phyloP scores from a whole-genome alignment of 2,797 vertebrate genomes.

The Graptemys geographica region DNA sequence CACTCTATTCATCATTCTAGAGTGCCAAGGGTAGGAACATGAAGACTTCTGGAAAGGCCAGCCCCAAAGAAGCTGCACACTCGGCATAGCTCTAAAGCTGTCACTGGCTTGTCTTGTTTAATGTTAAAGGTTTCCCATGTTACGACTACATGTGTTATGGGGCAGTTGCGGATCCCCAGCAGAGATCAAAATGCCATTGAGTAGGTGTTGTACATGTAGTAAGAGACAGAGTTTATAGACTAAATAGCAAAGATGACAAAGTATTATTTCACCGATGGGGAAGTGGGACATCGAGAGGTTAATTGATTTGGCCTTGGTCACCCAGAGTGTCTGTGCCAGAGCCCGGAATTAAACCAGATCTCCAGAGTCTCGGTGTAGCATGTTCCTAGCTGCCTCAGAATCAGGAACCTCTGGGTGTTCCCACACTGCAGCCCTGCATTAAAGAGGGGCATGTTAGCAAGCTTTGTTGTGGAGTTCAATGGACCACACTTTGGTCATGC shows the following conservation, averaged over 20 bases:
- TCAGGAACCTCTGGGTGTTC: neutral
- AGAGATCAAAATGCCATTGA: neutral
- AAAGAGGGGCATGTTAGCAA: neutral
- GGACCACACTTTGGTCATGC: rapidly evolving
- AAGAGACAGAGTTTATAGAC: neutral
- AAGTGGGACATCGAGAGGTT: neutral
- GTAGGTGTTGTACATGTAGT: neutral
- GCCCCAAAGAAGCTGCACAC: neutral
- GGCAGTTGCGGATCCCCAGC: neutral
- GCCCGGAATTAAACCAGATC: neutral
- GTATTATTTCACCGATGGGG: neutral
- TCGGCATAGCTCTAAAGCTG: neutral
- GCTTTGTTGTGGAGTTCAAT: neutral
- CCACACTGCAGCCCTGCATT: neutral
- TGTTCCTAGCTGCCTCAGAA: neutral
- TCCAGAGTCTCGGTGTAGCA: neutral
- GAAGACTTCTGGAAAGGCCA: neutral
- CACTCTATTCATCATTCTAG: neutral
- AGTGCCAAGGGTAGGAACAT: neutral
- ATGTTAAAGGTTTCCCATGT: neutral
- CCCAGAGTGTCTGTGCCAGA: neutral
- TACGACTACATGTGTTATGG: neutral
- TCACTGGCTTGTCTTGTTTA: neutral
- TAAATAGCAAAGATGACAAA: neutral
- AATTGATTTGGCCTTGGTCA: neutral